Conservation (phyloP, 2,113 vertebrate genomes). For the Aegypius monachus region DNA sequence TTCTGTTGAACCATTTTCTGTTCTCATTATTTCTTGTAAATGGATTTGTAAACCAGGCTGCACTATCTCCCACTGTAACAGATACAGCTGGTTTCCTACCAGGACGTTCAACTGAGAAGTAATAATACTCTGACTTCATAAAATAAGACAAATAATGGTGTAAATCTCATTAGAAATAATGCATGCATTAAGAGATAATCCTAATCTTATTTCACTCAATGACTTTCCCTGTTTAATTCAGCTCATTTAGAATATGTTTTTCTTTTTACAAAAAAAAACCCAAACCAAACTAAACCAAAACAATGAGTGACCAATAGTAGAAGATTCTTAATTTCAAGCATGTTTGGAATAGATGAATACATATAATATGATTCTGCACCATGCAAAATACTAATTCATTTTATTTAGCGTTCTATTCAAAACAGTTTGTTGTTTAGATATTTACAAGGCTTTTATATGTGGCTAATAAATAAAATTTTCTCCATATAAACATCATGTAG, state of each 20-base stretch:
- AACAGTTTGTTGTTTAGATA: background rate
- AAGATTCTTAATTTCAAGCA: background rate
- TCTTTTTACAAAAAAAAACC: background rate
- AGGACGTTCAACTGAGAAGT: background rate
- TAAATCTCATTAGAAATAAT: conserved; percentile 8
- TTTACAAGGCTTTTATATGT: background rate
- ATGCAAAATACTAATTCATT: background rate
- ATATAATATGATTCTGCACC: background rate
- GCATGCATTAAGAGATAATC: conserved; percentile 8
- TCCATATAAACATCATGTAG: background rate
- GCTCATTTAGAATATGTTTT: background rate
- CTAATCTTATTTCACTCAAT: background rate
- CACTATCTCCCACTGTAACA: background rate
- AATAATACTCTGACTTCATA: background rate
- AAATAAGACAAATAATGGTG: background rate
- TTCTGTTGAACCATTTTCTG: background rate
- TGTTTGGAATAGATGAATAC: background rate
- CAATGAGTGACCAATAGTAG: background rate
- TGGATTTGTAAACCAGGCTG: background rate
- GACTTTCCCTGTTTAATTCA: conserved; percentile 20
- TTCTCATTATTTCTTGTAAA: background rate
- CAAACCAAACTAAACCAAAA: too few relatives aligned
- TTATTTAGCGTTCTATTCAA: background rate
- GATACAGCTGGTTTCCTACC: background rate
- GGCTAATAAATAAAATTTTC: background rate